A percentile compares a stretch with the other conserved stretches of the same genome.
These are phyloP conservation scores for Acrobasis consociella DNA, from an alignment of 2,888 invertebrate genomes.

Conservation along the genomic window DNA sequence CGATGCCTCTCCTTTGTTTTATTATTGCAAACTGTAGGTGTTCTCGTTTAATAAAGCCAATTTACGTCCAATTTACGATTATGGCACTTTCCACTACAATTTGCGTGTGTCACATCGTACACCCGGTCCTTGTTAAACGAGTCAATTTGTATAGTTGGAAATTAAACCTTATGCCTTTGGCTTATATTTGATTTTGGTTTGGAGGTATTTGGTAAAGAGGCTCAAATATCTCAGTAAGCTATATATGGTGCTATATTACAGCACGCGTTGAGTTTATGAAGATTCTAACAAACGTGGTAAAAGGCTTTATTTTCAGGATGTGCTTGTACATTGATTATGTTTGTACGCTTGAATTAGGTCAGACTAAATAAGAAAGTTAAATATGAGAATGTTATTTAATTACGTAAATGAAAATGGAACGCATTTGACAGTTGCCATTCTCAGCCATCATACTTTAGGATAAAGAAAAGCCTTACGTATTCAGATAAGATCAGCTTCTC, in stretches of 20 bases:
- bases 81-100: slow-evolving; percentile 54
- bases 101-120: slow-evolving; percentile 51
- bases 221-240: slow-evolving; percentile 22
- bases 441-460: too few species aligned
- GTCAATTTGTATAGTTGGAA: background rate
- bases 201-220: background rate
- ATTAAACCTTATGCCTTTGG: slow-evolving; percentile 12
- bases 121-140: slow-evolving; percentile 43
- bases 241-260: slow-evolving; percentile 51
- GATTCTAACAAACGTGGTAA: slow-evolving; percentile 47
- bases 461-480: too few species aligned
- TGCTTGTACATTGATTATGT: too few species aligned
- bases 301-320: slow-evolving; percentile 41
- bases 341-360: too few species aligned
- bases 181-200: background rate
- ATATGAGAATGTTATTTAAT: too few species aligned
- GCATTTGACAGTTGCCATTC: too few species aligned
- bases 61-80: slow-evolving; percentile 54
- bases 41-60: slow-evolving; percentile 53
- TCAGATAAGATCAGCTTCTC: too few species aligned
- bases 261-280: slow-evolving; percentile 52
- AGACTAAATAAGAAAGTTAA: too few species aligned
- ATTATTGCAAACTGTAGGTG: slow-evolving; percentile 40
- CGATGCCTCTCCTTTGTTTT: slow-evolving; percentile 32
- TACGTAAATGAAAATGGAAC: too few species aligned